These are phyloP conservation scores for Turritopsis rubra DNA, from an alignment of 30 jellyfish, hydroid and myxozoan genomes.

Conservation along the genomic window DNA sequence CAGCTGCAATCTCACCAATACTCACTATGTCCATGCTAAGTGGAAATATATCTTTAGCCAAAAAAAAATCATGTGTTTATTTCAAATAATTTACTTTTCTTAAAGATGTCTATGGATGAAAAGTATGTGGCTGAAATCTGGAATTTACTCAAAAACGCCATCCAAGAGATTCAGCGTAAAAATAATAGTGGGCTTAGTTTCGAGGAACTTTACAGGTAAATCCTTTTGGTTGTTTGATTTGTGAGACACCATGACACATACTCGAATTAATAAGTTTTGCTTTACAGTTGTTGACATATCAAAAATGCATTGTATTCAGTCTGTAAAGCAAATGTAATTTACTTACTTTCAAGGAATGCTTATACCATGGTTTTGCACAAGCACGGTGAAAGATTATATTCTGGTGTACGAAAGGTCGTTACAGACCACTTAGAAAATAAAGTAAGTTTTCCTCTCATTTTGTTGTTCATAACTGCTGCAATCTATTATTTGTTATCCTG, in stretches of 20 bases:
- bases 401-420: slow-evolving; percentile 79
- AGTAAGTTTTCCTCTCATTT: slow-evolving; percentile 5
- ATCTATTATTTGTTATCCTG: not conserved
- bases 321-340: not conserved
- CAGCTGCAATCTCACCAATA: too few species aligned
- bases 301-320: not conserved
- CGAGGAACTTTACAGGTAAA: slow-evolving; percentile 89
- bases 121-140: slow-evolving; percentile 84
- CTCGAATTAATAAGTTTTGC: too few species aligned
- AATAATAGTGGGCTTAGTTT: slow-evolving; percentile 90
- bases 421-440: slow-evolving; percentile 71
- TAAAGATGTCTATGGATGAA: slow-evolving; percentile 97
- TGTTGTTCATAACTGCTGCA: too few species aligned
- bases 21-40: too few species aligned
- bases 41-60: too few species aligned
- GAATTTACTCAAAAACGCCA: slow-evolving; percentile 75
- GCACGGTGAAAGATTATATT: slow-evolving; percentile 89
- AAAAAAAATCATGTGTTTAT: not conserved
- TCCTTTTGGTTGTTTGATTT: not conserved
- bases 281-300: not conserved
- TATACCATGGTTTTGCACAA: slow-evolving; percentile 95
- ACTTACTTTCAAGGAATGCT: slow-evolving; percentile 52
- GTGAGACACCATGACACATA: not conserved
- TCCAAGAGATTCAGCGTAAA: slow-evolving; percentile 84
- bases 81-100: not conserved